Base-by-base conservation (phyloP, 2,797 vertebrate genomes). In the Dendrocincla fuliginosa region DNA sequence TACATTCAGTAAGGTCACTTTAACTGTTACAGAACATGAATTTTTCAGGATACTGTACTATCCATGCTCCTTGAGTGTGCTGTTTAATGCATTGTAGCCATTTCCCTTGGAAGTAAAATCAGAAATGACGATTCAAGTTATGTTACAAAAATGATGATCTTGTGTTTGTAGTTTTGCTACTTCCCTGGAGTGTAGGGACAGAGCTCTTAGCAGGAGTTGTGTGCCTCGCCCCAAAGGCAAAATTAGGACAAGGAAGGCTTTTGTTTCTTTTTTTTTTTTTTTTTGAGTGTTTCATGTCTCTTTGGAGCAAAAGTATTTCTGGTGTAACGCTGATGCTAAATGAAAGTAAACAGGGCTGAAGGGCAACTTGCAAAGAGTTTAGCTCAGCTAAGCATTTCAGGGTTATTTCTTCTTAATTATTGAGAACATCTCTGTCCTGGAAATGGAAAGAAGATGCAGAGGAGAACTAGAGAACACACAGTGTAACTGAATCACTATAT, bases 1-100 rank as follows among this genome's bases (percentile, higher is more conserved):
- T 37, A 22, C 65, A 30, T n/a, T 57, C 96, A 81, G 17, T 60
- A 92, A 96, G 67, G 78, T 93, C 95, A 92, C 75, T 92, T 90
- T 70, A 64, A 28, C 74, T 68, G 59, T 57, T 76, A 46, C 81
- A 77, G 75, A 76, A 92, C 84, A 70, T 90, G 87, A 76, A 75
- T 92, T 90, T 89, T 92, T 59, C 44, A 63, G 22, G 56, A 42
- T 94, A 74, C 89, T 71, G 69, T 76, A 41, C 52, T 33, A 52
- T 41, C 89, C 46, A 4, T 67, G 63, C 33, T 91, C 35, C 70
- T 69, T 60, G 89, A 95, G 64, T n/a, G 55, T 79, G 41, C 63
- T 77, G 76, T 93, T 95, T 88, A 96, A 87, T 91, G 85, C 77
- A 57, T 81, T 9, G 5, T 56, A 60, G 73, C 67, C 23, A 19